Base-by-base conservation (phyloP, 2,888 invertebrate species). In the Scaptomyza polygonia region DNA sequence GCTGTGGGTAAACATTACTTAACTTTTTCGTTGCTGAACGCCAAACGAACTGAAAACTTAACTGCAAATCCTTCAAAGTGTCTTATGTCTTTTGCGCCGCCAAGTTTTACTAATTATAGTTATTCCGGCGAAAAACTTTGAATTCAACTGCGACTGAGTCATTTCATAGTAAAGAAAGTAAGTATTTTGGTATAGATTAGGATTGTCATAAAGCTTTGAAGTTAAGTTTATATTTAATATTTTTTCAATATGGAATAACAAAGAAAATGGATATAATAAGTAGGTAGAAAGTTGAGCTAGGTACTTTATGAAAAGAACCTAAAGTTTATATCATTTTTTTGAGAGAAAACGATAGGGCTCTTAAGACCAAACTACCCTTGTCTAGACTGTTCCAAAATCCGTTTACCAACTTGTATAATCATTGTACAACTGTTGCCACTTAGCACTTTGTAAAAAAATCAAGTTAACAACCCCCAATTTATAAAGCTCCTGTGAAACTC, bases 31-130 rank as follows among this genome's bases (percentile, higher is more conserved):
- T 51, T 36, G n/a, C 6, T 6, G 34, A 5, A 34, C 16, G 8
- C 30, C 30, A 39, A 39, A 39, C 49, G 42, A 39, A 27, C 18
- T 16, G 16, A 16, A 39, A 39, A 16, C 39, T 39, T 9, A 39
- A 32, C n/a, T 27, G 43, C 25, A 74, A 75, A 62, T 70, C 76
- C 76, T 58, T 75, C 44, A 52, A 39, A 56, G 36, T 34, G 43
- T 52, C 54, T 73, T 55, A 16, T 25, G 44, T 18, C 39, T 32
- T 52, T 55, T 32, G 12, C n/a, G 34, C 25, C n/a, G 34, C 25
- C 30, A 65, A 45, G 52, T 64, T 69, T 69, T 64, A 40, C 64
- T 45, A 52, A 64, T 64, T 64, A 64, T 52, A 47, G 27, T 66
- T 52, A 36, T 51, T n/a, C 14, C 42, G 29, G 29, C 34, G 40